These are phyloP conservation scores for Argyrosomus japonicus DNA, from an alignment of 2,113 vertebrate species.

Conservation along the genomic window DNA sequence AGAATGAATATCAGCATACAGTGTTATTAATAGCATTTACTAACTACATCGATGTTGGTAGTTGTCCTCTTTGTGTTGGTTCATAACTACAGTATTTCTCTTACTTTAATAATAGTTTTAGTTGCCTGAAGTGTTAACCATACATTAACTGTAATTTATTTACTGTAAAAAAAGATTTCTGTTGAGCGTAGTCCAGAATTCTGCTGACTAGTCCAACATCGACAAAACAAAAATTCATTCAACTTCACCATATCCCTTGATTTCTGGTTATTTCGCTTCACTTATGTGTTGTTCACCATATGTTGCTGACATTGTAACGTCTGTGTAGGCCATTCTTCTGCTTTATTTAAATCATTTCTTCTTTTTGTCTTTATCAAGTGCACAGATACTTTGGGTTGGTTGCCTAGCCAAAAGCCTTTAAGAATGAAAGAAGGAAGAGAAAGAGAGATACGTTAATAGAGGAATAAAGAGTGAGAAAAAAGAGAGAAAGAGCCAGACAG, in stretches of 20 bases:
- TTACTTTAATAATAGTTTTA: no score
- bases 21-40: not conserved
- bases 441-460: constrained; percentile 18
- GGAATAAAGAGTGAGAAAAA: not conserved
- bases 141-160: no score
- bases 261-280: not conserved
- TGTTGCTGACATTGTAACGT: not conserved
- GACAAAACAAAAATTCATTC: no score
- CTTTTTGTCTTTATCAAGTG: constrained; percentile 8
- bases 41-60: not conserved
- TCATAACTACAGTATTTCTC: no score
- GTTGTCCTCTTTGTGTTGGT: not conserved
- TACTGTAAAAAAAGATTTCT: no score
- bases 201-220: no score
- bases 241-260: not conserved
- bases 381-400: not conserved
- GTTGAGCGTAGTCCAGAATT: no score
- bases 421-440: constrained; percentile 16
- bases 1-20: not conserved
- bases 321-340: not conserved
- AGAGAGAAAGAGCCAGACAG: constrained; percentile 31
- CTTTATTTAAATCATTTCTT: constrained; percentile 21
- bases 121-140: no score
- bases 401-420: constrained; percentile 27
- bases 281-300: not conserved